Evolutionary conservation across 2,113 vertebrate species (phyloP).

Genomic region (Atherinomorus stipes): DNA sequence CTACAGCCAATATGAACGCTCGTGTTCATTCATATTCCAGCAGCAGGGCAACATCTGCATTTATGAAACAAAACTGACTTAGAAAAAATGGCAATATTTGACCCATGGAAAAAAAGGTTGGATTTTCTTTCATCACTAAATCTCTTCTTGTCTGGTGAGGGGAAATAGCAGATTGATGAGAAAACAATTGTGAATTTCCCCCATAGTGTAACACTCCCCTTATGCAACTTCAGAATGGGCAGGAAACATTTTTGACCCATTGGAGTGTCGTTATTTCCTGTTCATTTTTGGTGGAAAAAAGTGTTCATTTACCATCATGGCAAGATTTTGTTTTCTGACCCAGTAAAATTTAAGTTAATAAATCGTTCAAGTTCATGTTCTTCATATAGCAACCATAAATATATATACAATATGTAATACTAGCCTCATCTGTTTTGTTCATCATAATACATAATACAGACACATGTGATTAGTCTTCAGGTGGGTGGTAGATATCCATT

Average conservation of each 20-base stretch:
- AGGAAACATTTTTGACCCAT: not conserved
- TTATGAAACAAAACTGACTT: too few relatives aligned
- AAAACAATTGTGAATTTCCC: not conserved
- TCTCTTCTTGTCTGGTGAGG: not conserved
- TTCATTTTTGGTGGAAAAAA: not conserved
- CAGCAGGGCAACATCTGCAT: too few relatives aligned
- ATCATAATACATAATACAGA: conserved; percentile 25
- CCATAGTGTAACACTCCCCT: too few relatives aligned
- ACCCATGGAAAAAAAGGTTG: not conserved
- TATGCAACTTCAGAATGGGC: not conserved
- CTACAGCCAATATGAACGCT: not conserved
- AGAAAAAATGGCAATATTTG: not conserved
- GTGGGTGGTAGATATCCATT: not conserved
- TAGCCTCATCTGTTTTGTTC: conserved; percentile 26
- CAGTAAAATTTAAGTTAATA: conserved; percentile 22
- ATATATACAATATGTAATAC: not conserved
- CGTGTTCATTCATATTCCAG: not conserved
- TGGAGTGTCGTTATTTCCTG: not conserved
- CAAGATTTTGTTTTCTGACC: conserved; percentile 6
- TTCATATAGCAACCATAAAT: not conserved
- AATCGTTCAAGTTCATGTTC: not conserved
- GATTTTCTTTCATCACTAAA: not conserved
- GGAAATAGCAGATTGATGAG: not conserved
- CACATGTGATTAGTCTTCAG: not conserved
- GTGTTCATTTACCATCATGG: not conserved